Base-by-base conservation (phyloP, 2,888 invertebrate species). In the Junonia oenone region DNA sequence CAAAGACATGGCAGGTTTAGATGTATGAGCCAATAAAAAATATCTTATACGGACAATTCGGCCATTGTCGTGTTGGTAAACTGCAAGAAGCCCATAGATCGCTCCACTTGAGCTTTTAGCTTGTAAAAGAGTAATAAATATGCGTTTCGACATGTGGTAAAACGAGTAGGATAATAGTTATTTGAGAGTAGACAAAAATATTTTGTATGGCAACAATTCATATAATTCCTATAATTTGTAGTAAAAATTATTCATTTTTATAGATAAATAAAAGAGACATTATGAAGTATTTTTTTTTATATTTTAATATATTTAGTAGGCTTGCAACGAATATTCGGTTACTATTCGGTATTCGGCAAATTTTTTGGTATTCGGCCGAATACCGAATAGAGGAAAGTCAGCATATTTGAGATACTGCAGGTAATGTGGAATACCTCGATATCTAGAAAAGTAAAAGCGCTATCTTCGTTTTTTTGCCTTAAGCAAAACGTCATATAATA, bases 51-150 rank as follows among this genome's bases (percentile, higher is more conserved):
- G 76, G 83, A 87, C 84, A 83, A 79, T 88, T 88, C 90, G 89
- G 90, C 89, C 90, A 89, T 89, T 90, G 90, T 89, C 90, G 90
- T 89, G 90, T 89, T 90, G 90, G 87, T 89, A 89, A 90, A 88
- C 90, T 86, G 88, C 84, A 84, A 78, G 84, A 83, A 83, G 82
- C 84, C 86, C 89, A 87, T 89, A 89, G 89, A 88, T 89, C 84
- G 86, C 82, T 84, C 81, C 78, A 83, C 83, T 86, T 80, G 84
- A 82, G 85, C 83, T 82, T 85, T 79, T 80, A 75, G 85, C 78
- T 84, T 83, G 82, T 80, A 83, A 86, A 88, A 88, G 88, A 86
- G 87, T 82, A 78, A 86, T 86, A 84, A 85, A 88, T 86, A 86
- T 85, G 75, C 76, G 69, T 83, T 81, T 87, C 73, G 71, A 78